phyloP scores from a whole-genome alignment of 2,888 invertebrate genomes.

The Nephrocerus scutellatus region DNA sequence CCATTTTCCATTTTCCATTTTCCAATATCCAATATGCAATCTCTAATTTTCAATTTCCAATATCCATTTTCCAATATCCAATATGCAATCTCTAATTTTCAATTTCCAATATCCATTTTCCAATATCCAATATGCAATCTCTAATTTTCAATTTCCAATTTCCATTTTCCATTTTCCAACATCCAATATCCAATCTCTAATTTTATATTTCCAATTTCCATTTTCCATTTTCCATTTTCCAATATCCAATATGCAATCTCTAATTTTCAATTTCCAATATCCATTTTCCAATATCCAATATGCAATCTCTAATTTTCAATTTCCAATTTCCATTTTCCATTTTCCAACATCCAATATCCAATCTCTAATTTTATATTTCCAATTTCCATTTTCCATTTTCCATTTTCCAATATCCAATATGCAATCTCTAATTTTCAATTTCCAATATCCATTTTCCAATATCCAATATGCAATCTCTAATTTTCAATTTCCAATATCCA shows the following conservation, averaged over 20 bases:
- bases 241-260: too few species aligned
- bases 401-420: too few species aligned
- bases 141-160: neutral
- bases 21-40: too few species aligned
- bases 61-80: slow-evolving; percentile 9
- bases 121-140: too few species aligned
- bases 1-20: neutral
- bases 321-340: slow-evolving; percentile 3
- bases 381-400: too few species aligned
- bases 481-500: slow-evolving; percentile 3
- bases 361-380: too few species aligned
- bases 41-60: slow-evolving; percentile 5
- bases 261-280: neutral
- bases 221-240: too few species aligned
- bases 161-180: slow-evolving; percentile 1
- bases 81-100: slow-evolving; percentile 1
- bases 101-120: too few species aligned
- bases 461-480: too few species aligned
- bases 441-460: neutral
- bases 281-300: too few species aligned
- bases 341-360: slow-evolving; percentile 10
- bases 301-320: too few species aligned
- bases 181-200: slow-evolving; percentile 3
- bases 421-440: neutral
- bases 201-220: too few species aligned